phyloP scores from a whole-genome alignment of 2,113 vertebrate genomes.

The Ptilorrhoa leucosticta region DNA sequence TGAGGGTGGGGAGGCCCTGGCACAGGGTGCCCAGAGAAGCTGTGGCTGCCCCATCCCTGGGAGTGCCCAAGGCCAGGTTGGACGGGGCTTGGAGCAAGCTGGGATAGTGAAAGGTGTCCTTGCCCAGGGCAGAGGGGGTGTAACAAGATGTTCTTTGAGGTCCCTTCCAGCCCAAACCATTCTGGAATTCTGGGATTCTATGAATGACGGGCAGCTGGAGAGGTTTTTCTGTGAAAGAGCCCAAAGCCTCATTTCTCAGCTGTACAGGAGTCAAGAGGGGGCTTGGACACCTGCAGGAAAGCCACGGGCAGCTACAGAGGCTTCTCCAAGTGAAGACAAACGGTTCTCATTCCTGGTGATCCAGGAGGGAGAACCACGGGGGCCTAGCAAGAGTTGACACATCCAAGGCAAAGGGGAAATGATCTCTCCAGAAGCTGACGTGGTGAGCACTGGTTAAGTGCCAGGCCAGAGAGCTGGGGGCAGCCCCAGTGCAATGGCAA shows the following conservation, averaged over 20 bases:
- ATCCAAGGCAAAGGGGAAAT: neutral
- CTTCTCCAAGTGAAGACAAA: neutral
- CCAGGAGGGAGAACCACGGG: neutral
- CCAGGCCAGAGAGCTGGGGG: neutral
- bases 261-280: neutral
- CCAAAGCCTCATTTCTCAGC: neutral
- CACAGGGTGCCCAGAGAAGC: neutral
- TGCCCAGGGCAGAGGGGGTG: neutral
- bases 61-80: neutral
- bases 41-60: neutral
- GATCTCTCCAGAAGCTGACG: neutral
- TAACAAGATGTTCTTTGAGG: neutral
- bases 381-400: neutral
- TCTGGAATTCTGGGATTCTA: neutral
- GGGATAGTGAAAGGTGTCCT: neutral
- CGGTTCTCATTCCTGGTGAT: neutral
- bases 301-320: neutral
- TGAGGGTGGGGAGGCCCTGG: rapidly evolving
- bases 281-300: neutral
- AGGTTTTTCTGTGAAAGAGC: neutral
- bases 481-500: neutral
- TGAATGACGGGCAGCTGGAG: neutral
- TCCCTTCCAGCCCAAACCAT: neutral
- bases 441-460: neutral
- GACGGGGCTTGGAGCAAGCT: rapidly evolving